Evolutionary conservation across 2,113 vertebrate species (phyloP).

Genomic region (Leptosomus discolor): DNA sequence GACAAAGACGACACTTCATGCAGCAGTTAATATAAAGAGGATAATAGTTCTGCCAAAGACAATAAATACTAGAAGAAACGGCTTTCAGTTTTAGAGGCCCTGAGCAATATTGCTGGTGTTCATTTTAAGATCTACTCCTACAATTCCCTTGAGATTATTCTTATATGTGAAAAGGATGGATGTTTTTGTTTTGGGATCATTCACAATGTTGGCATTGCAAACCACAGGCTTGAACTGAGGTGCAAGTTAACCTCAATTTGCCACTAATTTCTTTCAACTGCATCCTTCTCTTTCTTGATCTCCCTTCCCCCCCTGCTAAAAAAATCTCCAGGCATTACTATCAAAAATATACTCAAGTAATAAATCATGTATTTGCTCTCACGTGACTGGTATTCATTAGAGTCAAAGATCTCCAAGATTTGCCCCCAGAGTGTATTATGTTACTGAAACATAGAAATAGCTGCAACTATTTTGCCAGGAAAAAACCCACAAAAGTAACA

Average conservation of each 20-base stretch:
- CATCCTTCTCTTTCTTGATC: not conserved
- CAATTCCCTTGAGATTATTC: slow-evolving; percentile 2
- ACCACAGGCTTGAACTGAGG: slow-evolving; percentile 1
- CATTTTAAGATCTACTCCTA: slow-evolving; percentile 36
- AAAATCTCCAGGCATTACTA: slow-evolving; percentile 31
- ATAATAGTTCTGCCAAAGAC: slow-evolving; percentile 47
- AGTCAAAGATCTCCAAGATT: slow-evolving; percentile 50
- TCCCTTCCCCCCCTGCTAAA: not conserved
- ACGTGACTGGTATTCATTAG: slow-evolving; percentile 53
- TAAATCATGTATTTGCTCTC: slow-evolving; percentile 63
- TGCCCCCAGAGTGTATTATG: slow-evolving; percentile 60
- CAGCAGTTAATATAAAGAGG: slow-evolving; percentile 50
- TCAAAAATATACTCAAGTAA: slow-evolving; percentile 35
- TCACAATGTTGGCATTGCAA: not conserved
- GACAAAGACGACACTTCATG: slow-evolving; percentile 24
- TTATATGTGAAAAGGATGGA: slow-evolving; percentile 30
- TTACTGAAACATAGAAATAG: slow-evolving; percentile 69
- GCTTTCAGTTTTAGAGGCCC: slow-evolving; percentile 34
- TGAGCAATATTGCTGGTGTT: slow-evolving; percentile 33
- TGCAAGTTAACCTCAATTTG: slow-evolving; percentile 21
- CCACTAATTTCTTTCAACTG: slow-evolving; percentile 15
- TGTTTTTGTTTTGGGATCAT: slow-evolving; percentile 31
- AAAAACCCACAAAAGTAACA: slow-evolving; percentile 43
- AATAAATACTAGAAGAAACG: slow-evolving; percentile 57
- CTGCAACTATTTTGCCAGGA: slow-evolving; percentile 55